phyloP scores from a whole-genome alignment of 2,797 vertebrate species.

The Falco columbarius region DNA sequence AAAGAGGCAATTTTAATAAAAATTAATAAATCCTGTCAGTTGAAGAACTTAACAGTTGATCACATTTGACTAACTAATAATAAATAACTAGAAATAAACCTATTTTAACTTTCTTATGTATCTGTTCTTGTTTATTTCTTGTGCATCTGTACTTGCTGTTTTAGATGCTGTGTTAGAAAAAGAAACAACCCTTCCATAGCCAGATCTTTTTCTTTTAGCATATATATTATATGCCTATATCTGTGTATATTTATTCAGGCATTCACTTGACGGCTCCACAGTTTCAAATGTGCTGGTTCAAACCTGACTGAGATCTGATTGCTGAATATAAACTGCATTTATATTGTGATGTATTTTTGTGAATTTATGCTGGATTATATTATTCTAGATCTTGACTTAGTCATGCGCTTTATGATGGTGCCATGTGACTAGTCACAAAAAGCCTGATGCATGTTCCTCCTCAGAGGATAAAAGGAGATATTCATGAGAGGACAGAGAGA shows the following conservation, averaged over 20 bases:
- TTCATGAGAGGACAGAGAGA: neutral
- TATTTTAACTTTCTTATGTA: neutral
- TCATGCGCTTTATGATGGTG: neutral
- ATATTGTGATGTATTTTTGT: neutral
- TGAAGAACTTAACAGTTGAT: neutral
- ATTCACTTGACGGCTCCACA: neutral
- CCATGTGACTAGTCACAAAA: neutral
- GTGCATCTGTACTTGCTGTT: neutral
- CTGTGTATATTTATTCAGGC: neutral
- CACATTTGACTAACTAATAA: neutral
- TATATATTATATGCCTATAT: neutral
- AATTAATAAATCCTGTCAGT: neutral
- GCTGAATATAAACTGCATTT: neutral
- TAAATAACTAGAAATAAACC: neutral
- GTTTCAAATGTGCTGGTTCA: neutral
- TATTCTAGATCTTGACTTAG: neutral
- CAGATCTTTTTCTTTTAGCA: neutral
- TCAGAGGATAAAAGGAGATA: neutral
- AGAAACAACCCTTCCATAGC: neutral
- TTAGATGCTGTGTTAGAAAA: neutral
- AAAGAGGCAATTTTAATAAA: neutral
- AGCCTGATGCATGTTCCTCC: neutral
- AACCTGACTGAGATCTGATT: neutral
- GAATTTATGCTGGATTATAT: neutral
- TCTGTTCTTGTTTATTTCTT: neutral